Base-by-base conservation (phyloP, 2,113 vertebrate genomes). In the Stercorarius parasiticus region DNA sequence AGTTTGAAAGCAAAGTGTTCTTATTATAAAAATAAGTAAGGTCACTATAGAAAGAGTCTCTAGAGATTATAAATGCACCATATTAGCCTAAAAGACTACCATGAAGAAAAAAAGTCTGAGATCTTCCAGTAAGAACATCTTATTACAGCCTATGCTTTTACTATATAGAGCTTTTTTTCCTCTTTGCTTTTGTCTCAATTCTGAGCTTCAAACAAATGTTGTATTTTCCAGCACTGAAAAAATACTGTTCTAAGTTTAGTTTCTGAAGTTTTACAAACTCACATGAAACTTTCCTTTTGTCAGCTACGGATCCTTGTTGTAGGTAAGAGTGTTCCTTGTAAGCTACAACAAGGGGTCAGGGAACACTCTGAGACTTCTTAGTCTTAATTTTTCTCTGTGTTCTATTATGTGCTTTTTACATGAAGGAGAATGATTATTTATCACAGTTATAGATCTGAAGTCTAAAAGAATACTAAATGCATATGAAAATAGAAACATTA, bases 61-160 rank as follows among this genome's bases (percentile, higher is more conserved):
- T 25, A 3, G 2, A 19, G 9, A 3, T 9, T 50, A 7, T 32
- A 34, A 43, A 19, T 67, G 8, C 1, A n/a, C 6, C 23, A 6
- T 20, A 10, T 8, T 32, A 2, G 5, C 6, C 6, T 78, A 12
- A 69, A 67, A 53, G 8, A 19, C 21, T 17, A 2, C 18, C 2
- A 4, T 23, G 13, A 86, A 79, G 52, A 15, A 50, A 64, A 56
- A 11, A 42, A 13, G 3, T 3, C 13, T 66, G 8, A n/a, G 4
- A 5, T 34, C 3, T 45, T 20, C 14, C 0, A 3, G 14, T 38
- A 59, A 86, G 20, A 13, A 1, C 1, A 3, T 14, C 6, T 65
- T 56, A 29, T 26, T 90, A 9, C 4, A 59, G n/a, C 2, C 10
- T 2, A 9, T 47, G 3, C 2, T 77, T 77, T 86, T 62, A 6